These are phyloP conservation scores for Isotomurus palustris DNA, from an alignment of 2,888 invertebrate species.

Conservation along the genomic window DNA sequence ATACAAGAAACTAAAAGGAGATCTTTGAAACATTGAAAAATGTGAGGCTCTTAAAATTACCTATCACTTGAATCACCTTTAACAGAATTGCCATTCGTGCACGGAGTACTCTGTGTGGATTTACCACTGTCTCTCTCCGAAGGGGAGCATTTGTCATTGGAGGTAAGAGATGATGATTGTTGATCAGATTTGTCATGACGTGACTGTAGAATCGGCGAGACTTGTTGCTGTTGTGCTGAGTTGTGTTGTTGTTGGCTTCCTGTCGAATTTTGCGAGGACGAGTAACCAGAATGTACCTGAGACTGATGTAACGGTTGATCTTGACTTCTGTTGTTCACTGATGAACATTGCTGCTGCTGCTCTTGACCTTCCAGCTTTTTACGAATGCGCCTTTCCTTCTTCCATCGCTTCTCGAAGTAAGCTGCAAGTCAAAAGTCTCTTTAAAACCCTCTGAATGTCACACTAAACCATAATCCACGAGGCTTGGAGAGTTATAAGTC, in stretches of 20 bases:
- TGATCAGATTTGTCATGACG: constrained; percentile 27
- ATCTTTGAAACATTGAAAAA: too few relatives aligned
- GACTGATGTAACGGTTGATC: constrained; percentile 28
- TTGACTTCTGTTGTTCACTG: constrained; percentile 14
- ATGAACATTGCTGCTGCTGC: constrained; percentile 25
- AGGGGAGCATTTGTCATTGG: constrained; percentile 12
- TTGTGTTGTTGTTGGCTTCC: not conserved
- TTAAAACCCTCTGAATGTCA: too few relatives aligned
- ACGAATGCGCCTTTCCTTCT: constrained; percentile 80
- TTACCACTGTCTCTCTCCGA: constrained; percentile 12
- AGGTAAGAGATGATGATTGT: constrained; percentile 13
- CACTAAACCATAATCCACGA: too few relatives aligned
- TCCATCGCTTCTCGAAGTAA: constrained; percentile 81
- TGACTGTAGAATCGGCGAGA: constrained; percentile 25
- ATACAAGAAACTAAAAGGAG: too few relatives aligned
- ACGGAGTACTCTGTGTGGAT: constrained; percentile 32
- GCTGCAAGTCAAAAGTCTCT: constrained; percentile 57
- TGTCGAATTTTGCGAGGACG: constrained; percentile 13
- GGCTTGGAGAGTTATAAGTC: too few relatives aligned
- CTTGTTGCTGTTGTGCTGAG: constrained; percentile 23
- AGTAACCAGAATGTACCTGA: constrained; percentile 19
- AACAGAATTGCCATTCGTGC: constrained; percentile 44
- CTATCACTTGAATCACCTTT: constrained; percentile 45
- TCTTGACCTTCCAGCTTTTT: constrained; percentile 65
- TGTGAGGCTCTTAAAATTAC: too few relatives aligned